Base-by-base conservation (phyloP, 92 coral and sea anemone genomes). In the Scolanthus callimorphus region DNA sequence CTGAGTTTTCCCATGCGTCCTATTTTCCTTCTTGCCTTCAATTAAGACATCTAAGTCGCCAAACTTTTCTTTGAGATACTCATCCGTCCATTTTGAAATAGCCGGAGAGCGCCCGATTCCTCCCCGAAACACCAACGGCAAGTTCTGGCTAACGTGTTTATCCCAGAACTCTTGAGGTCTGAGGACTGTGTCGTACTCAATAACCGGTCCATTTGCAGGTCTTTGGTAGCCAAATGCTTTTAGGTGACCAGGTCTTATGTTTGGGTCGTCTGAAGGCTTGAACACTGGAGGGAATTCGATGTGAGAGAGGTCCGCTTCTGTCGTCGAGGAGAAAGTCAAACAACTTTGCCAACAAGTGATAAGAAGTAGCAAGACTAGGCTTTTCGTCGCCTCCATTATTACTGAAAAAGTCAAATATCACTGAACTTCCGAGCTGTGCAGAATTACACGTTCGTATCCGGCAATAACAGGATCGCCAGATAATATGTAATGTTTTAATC, bases 41-140 rank as follows among this genome's bases (percentile, higher is more conserved):
- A 78, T 81, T 47, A 92, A 29, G 26, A 92, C 96, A 20, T 92
- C 98, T 51, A 92, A 61, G 30, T 92, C 98, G 27, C 98, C 98
- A 55, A 76, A 88, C 26, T 62, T 76, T 26, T 69, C 71, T 15
- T 65, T 90, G 65, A 92, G 54, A 49, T 92, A 88, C 3, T 65
- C 74, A 47, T 92, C 98, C 0, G 60, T 80, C 98, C 98, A 92
- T 57, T 49, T 74, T 25, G 57, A 24, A 37, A 66, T 23, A 17
- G 98, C 96, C 25, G 96, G 98, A 38, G 96, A 89, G 41, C 84
- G 72, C 3, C 80, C 61, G 29, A 80, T 53, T 1, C 90, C 98
- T 55, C 78, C 81, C 28, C 98, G 77, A 34, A 80, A 92, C 0
- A 92, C 94, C n/a, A 92, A 83, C 25, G 98, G 98, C 24, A 69